Conservation (phyloP, 2,797 vertebrate species). For the Pipistrellus pygmaeus region DNA sequence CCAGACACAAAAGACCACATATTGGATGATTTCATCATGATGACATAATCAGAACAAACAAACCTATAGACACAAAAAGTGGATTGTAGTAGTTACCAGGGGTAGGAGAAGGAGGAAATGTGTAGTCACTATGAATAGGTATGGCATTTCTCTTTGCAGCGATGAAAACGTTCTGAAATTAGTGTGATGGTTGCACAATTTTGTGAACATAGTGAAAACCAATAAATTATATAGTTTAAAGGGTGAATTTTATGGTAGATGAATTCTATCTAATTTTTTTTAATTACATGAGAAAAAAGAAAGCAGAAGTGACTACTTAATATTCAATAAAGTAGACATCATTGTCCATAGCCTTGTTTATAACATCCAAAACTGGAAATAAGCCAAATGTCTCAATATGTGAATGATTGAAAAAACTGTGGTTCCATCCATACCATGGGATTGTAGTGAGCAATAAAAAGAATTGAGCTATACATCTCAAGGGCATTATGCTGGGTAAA, state of each 20-base stretch:
- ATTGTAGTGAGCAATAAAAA: not conserved
- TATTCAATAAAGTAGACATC: not conserved
- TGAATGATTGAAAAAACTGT: not conserved
- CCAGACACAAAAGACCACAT: not conserved
- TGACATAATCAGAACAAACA: not conserved
- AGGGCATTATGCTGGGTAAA: not conserved
- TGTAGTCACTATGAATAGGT: not conserved
- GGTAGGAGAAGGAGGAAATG: not conserved
- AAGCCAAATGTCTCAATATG: not conserved
- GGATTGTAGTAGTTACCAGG: not conserved
- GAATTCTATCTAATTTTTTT: not conserved
- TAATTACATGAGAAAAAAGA: constrained; percentile 28
- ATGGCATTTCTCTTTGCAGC: not conserved
- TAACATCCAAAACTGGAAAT: not conserved
- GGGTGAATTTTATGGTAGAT: not conserved
- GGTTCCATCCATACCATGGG: not conserved
- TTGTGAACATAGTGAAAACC: not conserved
- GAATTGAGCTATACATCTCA: not conserved
- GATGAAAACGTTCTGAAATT: not conserved
- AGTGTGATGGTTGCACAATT: not conserved
- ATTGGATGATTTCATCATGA: not conserved
- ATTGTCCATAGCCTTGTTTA: not conserved
- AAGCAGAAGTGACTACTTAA: not conserved
- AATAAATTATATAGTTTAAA: not conserved
- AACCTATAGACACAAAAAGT: not conserved